phyloP scores from a whole-genome alignment of 2,113 vertebrate genomes.

The Malurus elegans region DNA sequence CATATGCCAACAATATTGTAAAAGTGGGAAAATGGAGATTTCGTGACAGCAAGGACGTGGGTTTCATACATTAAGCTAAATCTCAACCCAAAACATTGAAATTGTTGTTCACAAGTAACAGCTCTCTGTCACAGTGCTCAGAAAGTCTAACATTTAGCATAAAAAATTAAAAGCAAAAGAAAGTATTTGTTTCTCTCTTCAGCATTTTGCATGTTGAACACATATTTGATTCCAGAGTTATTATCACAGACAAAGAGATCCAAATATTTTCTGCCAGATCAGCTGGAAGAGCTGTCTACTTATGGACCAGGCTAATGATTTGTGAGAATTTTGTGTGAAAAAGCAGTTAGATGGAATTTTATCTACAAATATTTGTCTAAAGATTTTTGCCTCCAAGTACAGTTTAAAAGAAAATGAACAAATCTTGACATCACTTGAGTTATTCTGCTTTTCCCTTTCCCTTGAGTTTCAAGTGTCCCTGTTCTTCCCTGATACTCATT shows the following conservation, averaged over 20 bases:
- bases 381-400: background rate
- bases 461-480: background rate
- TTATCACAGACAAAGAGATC: background rate
- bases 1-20: slow-evolving; percentile 52
- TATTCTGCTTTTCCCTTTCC: background rate
- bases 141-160: background rate
- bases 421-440: background rate
- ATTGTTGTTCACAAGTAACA: background rate
- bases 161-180: background rate
- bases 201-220: background rate
- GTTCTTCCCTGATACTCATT: background rate
- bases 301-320: background rate
- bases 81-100: background rate
- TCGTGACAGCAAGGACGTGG: slow-evolving; percentile 22
- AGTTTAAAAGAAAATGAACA: background rate
- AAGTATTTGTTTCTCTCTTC: background rate
- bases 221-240: background rate
- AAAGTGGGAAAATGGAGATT: slow-evolving; percentile 49
- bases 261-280: background rate
- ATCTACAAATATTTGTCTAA: background rate
- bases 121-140: background rate
- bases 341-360: background rate
- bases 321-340: background rate
- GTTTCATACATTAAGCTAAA: slow-evolving; percentile 39
- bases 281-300: background rate